phyloP scores from a whole-genome alignment of 1,140 invertebrate species.

The Drosophila novamexicana region DNA sequence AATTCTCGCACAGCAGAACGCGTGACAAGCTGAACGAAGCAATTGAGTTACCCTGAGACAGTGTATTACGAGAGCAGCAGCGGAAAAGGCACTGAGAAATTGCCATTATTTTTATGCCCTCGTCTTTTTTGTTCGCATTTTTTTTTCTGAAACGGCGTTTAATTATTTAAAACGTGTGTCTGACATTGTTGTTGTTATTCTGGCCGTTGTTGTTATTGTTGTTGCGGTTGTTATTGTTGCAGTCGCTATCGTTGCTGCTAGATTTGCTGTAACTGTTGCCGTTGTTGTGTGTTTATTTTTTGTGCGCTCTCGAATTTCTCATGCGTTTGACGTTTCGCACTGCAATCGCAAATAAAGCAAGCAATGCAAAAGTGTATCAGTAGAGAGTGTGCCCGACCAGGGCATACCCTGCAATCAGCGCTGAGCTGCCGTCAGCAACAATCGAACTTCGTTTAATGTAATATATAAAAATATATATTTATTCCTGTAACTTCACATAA shows the following conservation, averaged over 20 bases:
- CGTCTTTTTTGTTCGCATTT: conserved; percentile 32
- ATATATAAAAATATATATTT: no score
- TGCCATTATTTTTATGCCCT: conserved; percentile 55
- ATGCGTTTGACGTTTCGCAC: conserved; percentile 67
- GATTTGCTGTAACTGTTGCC: conserved; percentile 32
- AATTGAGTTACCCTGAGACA: no score
- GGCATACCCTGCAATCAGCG: not conserved
- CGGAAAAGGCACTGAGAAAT: conserved; percentile 4
- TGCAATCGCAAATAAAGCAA: not conserved
- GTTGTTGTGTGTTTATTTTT: conserved; percentile 29
- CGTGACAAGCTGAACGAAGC: no score
- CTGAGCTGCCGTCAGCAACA: no score
- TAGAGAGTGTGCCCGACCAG: not conserved
- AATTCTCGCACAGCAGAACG: no score
- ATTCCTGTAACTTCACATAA: no score
- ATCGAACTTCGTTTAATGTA: no score
- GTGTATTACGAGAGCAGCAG: not conserved
- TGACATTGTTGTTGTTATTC: conserved; percentile 23
- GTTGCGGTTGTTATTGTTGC: conserved; percentile 6
- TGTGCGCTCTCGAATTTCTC: conserved; percentile 55
- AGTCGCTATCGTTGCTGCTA: not conserved
- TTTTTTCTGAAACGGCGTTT: conserved; percentile 30
- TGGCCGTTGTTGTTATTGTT: not conserved
- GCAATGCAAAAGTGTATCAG: not conserved
- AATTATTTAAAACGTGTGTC: conserved; percentile 75